Base-by-base conservation (phyloP, 2,888 invertebrate species). In the Erynnis tages region DNA sequence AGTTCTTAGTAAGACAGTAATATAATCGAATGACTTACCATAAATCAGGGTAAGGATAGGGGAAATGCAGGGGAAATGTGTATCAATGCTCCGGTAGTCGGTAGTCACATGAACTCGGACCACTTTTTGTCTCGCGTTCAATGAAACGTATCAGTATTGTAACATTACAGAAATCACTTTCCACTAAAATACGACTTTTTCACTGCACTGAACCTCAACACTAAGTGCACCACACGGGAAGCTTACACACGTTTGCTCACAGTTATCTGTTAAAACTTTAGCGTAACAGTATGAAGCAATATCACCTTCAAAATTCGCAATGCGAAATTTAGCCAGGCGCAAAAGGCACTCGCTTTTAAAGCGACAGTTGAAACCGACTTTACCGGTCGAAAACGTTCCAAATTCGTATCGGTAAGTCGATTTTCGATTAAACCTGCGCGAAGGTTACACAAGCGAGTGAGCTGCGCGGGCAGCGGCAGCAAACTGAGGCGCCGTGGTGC, bases 401-500 rank as follows among this genome's bases (percentile, higher is more conserved):
- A 84, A 86, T 76, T 81, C 73, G 75, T 73, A 73, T 77, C 77
- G 77, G 65, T 71, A 73, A 74, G 68, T 71, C 70, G 60, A 65
- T 67, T 69, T 63, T 59, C 60, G 60, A 58, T 59, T 59, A 57
- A 53, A 62, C 53, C 30, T 61, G 60, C 63, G 66, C 63, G 66
- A 57, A 64, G 62, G 55, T 59, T 63, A 56, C 54, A 72, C 62
- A 73, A 77, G 79, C 88, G 85, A 80, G 86, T 78, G 79, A 78
- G 83, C 87, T 76, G 82, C 86, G 85, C 88, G 80, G 78, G 71
- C 73, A 76, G 83, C 87, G 86, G 83, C 66, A 81, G 82, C 88
- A 81, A 80, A 89, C 88, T 87, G 82, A 79, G 69, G 73, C 63
- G 73, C 73, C 71, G 66, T 62, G 67, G 71, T 69, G 75, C 77